Evolutionary conservation across 2,888 invertebrate species (phyloP), one percentile per base, ranked within the genome.

Genomic region (Phalera bucephala): DNA sequence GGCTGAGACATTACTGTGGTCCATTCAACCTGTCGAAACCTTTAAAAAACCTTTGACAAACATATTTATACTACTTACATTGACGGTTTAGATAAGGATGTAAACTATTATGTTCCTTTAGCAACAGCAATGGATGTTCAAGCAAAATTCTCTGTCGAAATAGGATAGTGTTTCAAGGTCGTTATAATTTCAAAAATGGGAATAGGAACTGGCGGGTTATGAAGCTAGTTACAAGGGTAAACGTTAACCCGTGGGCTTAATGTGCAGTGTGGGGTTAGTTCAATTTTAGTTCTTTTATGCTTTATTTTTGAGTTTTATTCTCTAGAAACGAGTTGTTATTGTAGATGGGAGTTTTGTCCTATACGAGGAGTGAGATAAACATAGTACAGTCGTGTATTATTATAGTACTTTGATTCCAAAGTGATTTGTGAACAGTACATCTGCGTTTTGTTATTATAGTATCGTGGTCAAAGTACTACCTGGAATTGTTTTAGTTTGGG

Each of bases 111-210:
- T 4, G 6, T 17, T 6, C 17, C 6, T 6, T 17, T 17, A 4
- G 17, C 17, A 17, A 6, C 6, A 3, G 17, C 39, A 47, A 29
- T 44, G 39, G 6, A 27, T 30, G 1, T 0, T 1, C 11, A 7
- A 1, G 0, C 19, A 0, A 1, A 8, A 14, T 1, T 14, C 25
- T 4, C 9, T 12, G 12, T 14, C 2, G 4, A 12, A 12, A 1
- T 27, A 9, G 3, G 12, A 9, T 27, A 11, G 8, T 10, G 32
- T 26, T 21, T 10, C 19, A 19, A 34, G 55, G 50, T 64, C 49
- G 62, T 64, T 65, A 62, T 64, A 55, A 64, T 64, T 62, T 60
- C 38, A 37, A 49, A 56, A 64, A 51, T 55, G 48, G 46, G 40
- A 52, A 51, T 20, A 12, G 52, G 39, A 45, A 46, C 49, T 54